Conservation (phyloP, 1,140 invertebrate species). For the Drosophila eugracilis region DNA sequence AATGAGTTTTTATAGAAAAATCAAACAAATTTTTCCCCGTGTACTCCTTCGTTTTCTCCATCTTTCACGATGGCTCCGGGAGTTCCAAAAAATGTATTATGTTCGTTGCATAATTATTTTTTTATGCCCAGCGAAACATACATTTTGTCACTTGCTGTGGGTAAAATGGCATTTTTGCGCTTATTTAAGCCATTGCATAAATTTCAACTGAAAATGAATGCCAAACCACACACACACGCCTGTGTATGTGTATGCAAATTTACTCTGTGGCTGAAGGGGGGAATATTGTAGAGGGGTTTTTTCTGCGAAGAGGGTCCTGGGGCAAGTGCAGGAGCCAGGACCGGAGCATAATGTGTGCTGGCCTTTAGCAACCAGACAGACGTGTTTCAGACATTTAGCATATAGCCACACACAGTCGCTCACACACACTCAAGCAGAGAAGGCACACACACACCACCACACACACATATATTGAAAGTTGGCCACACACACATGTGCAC, state of each 20-base stretch:
- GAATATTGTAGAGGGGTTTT: background rate
- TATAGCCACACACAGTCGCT: slow-evolving; percentile 44
- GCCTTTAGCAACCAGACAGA: slow-evolving; percentile 54
- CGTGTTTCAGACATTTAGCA: slow-evolving; percentile 72
- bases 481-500: slow-evolving; percentile 32
- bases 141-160: slow-evolving; percentile 69
- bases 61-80: background rate
- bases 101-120: slow-evolving; percentile 73
- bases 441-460: slow-evolving; percentile 3
- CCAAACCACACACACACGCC: slow-evolving; percentile 44
- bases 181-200: slow-evolving; percentile 81
- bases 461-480: slow-evolving; percentile 1
- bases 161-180: slow-evolving; percentile 76
- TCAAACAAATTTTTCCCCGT: background rate
- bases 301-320: slow-evolving; percentile 37
- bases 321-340: slow-evolving; percentile 66
- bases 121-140: slow-evolving; percentile 44
- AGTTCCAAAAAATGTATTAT: slow-evolving; percentile 14
- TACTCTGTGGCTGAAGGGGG: slow-evolving; percentile 30
- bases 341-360: slow-evolving; percentile 55
- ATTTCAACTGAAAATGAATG: slow-evolving; percentile 75
- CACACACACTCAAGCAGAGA: slow-evolving; percentile 36
- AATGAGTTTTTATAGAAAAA: too few relatives aligned
- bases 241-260: slow-evolving; percentile 67
- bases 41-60: background rate